Conservation (phyloP, 2,113 vertebrate genomes). For the Polypterus bichir region DNA sequence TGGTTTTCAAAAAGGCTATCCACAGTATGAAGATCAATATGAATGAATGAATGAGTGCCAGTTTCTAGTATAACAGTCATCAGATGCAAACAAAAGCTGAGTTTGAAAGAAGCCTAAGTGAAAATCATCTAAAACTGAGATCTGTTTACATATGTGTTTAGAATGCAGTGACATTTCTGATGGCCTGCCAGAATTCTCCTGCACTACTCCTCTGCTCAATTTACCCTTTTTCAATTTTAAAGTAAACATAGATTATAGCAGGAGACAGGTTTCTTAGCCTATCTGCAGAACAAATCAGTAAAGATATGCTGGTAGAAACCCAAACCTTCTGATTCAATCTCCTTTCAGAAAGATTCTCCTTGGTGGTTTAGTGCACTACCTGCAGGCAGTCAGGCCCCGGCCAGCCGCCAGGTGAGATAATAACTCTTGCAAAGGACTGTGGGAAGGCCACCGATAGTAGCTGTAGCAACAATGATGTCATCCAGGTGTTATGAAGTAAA, state of each 20-base stretch:
- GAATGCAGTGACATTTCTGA: no score
- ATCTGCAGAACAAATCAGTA: constrained; percentile 4
- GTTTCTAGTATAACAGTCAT: no score
- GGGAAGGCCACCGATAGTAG: constrained; percentile 35
- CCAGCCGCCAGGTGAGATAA: constrained; percentile 40
- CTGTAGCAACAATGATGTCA: constrained; percentile 43
- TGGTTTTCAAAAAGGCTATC: no score
- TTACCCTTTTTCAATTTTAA: neutral
- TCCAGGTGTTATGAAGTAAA: constrained; percentile 16
- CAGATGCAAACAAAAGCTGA: no score
- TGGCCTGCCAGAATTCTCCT: neutral
- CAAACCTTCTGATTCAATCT: constrained; percentile 2
- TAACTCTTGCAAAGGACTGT: constrained; percentile 27
- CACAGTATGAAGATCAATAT: no score
- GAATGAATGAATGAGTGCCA: no score
- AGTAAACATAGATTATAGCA: neutral
- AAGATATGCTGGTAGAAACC: constrained; percentile 7
- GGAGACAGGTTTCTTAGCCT: constrained; percentile 4
- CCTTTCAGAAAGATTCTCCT: neutral
- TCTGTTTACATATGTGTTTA: no score
- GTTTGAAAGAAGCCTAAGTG: no score
- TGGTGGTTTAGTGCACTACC: neutral
- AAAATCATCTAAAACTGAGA: no score
- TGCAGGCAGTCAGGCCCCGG: constrained; percentile 22
- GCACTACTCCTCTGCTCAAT: neutral